A percentile compares a stretch with the other conserved stretches of the same genome.
These are phyloP conservation scores for Saiga tatarica DNA, from an alignment of 2,113 vertebrate genomes.

Conservation along the genomic window DNA sequence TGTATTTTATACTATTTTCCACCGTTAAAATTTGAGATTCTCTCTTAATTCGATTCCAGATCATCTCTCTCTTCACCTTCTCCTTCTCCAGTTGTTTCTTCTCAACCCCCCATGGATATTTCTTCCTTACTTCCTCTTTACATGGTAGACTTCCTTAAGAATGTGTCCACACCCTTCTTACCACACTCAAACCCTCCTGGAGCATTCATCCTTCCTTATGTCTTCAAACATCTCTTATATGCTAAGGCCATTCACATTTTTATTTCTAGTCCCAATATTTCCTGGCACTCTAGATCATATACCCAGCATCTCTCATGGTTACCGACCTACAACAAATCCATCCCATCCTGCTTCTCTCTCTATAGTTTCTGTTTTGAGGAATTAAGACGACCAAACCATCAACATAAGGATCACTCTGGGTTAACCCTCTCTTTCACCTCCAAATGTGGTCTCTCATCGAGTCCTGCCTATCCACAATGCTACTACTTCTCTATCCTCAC, in stretches of 20 bases:
- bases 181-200: background rate
- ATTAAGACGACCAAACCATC: background rate
- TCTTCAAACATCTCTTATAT: background rate
- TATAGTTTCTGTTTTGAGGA: background rate
- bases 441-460: background rate
- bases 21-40: background rate
- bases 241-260: background rate
- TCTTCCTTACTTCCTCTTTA: background rate
- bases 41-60: background rate
- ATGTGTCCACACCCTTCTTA: background rate
- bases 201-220: background rate
- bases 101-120: background rate
- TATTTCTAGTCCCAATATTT: background rate
- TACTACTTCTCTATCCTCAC: too few relatives aligned
- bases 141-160: background rate
- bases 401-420: background rate
- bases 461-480: accelerated
- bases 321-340: background rate
- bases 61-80: background rate
- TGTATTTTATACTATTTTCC: background rate
- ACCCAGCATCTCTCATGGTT: background rate
- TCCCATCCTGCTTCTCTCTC: background rate
- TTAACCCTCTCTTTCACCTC: background rate
- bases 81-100: background rate
- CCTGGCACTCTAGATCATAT: background rate